Conservation (phyloP, 2,113 vertebrate species). For the Marmota monax region DNA sequence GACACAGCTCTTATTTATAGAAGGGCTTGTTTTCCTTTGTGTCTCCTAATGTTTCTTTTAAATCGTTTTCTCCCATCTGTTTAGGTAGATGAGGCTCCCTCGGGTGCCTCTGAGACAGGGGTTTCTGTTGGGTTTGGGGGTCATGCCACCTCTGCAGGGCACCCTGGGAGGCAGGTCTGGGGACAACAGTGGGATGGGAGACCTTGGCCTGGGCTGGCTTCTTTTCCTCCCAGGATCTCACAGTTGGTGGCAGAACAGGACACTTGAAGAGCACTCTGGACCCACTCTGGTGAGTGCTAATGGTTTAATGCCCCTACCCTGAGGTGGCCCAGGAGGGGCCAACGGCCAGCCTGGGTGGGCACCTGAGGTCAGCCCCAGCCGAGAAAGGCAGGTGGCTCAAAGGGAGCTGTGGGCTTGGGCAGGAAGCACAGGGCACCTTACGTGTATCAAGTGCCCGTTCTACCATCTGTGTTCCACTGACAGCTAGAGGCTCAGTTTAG, state of each 20-base stretch:
- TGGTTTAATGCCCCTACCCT: too few species aligned
- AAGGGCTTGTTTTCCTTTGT: not conserved
- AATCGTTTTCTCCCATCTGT: not conserved
- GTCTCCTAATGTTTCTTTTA: not conserved
- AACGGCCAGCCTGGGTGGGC: fast-evolving
- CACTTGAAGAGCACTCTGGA: not conserved
- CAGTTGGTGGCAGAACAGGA: fast-evolving
- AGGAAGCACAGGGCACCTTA: fast-evolving
- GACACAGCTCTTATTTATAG: not conserved
- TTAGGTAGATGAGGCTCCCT: not conserved
- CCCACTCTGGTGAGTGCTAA: fast-evolving
- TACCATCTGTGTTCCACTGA: not conserved
- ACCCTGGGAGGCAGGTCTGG: too few species aligned
- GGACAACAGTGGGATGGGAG: too few species aligned
- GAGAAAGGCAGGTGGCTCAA: too few species aligned
- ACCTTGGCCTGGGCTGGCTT: not conserved
- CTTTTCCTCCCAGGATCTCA: too few species aligned
- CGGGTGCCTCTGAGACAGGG: not conserved
- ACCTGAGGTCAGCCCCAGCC: not conserved
- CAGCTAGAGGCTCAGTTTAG: not conserved
- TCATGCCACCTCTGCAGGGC: fast-evolving
- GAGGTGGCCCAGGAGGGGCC: not conserved
- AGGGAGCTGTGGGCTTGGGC: not conserved
- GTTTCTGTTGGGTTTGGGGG: fast-evolving
- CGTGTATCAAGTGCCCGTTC: fast-evolving